Evolutionary conservation across 2,888 invertebrate species (phyloP).

Genomic region (Petrolisthes manimaculis): DNA sequence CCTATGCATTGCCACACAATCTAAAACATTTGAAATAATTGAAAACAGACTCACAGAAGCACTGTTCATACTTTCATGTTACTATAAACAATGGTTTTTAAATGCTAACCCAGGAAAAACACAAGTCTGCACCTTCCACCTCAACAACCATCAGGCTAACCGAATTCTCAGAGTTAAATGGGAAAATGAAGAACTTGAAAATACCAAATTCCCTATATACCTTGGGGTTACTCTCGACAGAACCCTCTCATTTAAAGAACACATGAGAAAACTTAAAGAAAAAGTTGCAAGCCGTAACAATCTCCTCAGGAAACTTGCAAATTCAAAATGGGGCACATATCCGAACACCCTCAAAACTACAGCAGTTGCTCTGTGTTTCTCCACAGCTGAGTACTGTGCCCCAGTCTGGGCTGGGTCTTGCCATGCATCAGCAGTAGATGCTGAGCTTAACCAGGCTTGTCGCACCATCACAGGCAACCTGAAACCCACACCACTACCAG

Average conservation of each 20-base stretch:
- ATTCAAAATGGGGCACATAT: not conserved
- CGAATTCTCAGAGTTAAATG: not conserved
- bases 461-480: no score
- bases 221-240: not conserved
- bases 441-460: no score
- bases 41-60: conserved; percentile 14
- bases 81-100: not conserved
- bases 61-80: not conserved
- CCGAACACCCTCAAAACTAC: not conserved
- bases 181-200: not conserved
- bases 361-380: not conserved
- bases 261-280: not conserved
- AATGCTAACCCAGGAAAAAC: conserved; percentile 11
- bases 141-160: conserved; percentile 5
- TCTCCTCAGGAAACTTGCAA: not conserved
- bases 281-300: not conserved
- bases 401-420: not conserved
- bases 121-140: not conserved
- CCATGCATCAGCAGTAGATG: not conserved
- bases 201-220: not conserved
- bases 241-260: not conserved
- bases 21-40: not conserved
- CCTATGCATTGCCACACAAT: conserved; percentile 13
- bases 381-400: conserved; percentile 7
- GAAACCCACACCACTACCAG: no score